Base-by-base conservation (phyloP, 2,888 invertebrate genomes). In the Sceliomorpha sp. region DNA sequence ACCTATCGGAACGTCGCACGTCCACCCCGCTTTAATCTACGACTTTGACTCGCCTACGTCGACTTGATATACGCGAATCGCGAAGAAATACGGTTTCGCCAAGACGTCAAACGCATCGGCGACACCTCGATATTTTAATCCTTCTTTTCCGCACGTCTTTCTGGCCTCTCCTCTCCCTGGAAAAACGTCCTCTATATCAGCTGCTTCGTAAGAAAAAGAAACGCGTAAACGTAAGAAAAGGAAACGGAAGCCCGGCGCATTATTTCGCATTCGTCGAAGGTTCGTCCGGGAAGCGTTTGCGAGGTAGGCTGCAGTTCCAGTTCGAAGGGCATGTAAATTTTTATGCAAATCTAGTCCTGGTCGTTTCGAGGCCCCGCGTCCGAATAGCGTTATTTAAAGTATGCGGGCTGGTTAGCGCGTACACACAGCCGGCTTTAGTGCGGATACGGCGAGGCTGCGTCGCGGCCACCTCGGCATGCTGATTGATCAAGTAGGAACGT, bases 11-110 rank as follows among this genome's bases (percentile, higher is more conserved):
- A 20, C 37, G 31, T 27, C 50, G 14, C 42, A 51, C 45, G 66
- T 66, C 70, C 70, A 56, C 59, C 59, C 60, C 60, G 51, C 66
- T 62, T 66, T 66, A 70, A 66, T 70, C 62, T 66, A 70, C 70
- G 62, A 60, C 70, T 70, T 62, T 58, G 70, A 66, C 58, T 66
- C 51, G 31, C 42, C 53, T 44, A 59, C 64, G 60, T 50, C 70
- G 60, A 70, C 70, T 60, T 60, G 70, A 70, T 70, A 64, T 64
- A 64, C 64, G 64, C 59, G 53, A 59, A 64, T 70, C 53, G 56
- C 34, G 44, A 50, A 64, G 64, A 70, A 70, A 70, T 70, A 70
- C 60, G 36, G 63, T 47, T 55, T 36, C 2, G 42, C 3, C 27
- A 42, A 26, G 42, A 27, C 12, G 24, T 42, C 42, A 26, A 10